These are phyloP conservation scores for Alaudala cheleensis DNA, from an alignment of 2,113 vertebrate species.

Conservation along the genomic window DNA sequence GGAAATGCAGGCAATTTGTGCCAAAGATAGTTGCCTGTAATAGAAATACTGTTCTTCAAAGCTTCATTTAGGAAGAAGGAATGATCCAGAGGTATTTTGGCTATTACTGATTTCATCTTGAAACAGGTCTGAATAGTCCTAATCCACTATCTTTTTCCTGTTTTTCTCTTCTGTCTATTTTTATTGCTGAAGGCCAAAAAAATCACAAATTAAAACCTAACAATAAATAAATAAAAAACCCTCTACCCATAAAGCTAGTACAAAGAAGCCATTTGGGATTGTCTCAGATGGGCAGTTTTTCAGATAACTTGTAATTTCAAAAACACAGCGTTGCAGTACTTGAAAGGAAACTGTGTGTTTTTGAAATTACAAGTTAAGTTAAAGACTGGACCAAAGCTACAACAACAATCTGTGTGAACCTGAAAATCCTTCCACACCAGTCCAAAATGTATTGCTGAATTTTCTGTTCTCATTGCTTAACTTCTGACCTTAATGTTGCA, in stretches of 20 bases:
- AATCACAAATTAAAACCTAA: not conserved
- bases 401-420: not conserved
- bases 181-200: not conserved
- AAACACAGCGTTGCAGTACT: no score
- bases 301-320: no score
- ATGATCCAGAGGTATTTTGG: not conserved
- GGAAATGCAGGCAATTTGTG: not conserved
- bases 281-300: not conserved
- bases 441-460: not conserved
- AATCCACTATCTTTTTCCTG: not conserved
- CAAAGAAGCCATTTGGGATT: not conserved
- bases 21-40: not conserved
- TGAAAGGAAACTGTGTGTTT: no score
- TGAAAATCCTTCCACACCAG: not conserved
- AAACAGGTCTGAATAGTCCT: not conserved
- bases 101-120: not conserved
- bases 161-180: not conserved
- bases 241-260: not conserved
- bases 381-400: not conserved
- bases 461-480: not conserved
- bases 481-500: not conserved
- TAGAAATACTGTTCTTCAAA: not conserved
- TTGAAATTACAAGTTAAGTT: not conserved
- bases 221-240: not conserved
- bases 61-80: not conserved